phyloP scores from a whole-genome alignment of 2,797 vertebrate genomes.

The Cossypha caffra region DNA sequence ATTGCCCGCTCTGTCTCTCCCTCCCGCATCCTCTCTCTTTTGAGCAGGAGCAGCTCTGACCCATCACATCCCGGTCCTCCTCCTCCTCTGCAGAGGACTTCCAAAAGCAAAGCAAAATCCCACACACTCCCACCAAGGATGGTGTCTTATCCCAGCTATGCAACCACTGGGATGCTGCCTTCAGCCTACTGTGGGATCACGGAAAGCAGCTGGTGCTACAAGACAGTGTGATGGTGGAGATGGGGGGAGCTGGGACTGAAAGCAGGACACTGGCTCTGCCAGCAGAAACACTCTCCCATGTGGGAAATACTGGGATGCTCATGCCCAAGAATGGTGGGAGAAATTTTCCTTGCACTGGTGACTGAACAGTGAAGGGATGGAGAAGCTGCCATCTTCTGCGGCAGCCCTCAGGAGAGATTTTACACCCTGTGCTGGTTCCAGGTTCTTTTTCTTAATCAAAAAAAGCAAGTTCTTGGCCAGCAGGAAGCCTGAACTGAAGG shows the following conservation, averaged over 20 bases:
- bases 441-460: background rate
- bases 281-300: background rate
- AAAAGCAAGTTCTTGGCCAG: background rate
- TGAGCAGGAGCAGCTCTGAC: background rate
- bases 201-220: background rate
- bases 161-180: background rate
- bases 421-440: background rate
- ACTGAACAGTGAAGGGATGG: background rate
- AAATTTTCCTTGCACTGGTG: accelerated
- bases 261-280: background rate
- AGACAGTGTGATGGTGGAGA: background rate
- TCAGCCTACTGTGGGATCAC: background rate
- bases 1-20: background rate
- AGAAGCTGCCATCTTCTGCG: background rate
- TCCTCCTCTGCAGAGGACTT: background rate
- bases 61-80: background rate
- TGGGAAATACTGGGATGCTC: background rate
- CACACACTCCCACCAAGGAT: background rate
- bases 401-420: background rate
- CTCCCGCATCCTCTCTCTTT: background rate
- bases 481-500: background rate
- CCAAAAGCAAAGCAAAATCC: background rate
- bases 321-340: accelerated
- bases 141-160: background rate
- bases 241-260: accelerated